A percentile compares a stretch with the other conserved stretches of the same genome.
phyloP scores from a whole-genome alignment of 2,888 invertebrate genomes.

The Steinernema hermaphroditum region DNA sequence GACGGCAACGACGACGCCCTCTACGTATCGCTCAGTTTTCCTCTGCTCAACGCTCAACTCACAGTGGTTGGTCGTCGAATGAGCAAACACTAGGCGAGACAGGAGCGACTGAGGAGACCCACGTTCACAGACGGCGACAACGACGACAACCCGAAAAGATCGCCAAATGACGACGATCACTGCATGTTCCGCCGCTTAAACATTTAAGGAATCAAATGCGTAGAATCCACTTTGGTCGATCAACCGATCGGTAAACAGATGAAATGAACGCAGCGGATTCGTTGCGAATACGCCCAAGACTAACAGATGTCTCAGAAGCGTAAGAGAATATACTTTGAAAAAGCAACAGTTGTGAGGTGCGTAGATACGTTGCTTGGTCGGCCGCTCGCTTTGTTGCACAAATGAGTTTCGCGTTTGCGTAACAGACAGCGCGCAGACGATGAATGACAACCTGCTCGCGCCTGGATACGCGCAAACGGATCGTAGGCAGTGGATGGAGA shows the following conservation, averaged over 20 bases:
- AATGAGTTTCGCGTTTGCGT: constrained; percentile 30
- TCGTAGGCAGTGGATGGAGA: constrained; percentile 18
- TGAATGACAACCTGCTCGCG: constrained; percentile 31
- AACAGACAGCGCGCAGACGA: constrained; percentile 30
- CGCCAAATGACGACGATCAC: neutral
- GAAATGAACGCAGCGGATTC: no score
- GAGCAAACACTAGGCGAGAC: constrained; percentile 31
- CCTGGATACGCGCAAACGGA: constrained; percentile 28
- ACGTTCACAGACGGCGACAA: constrained; percentile 18
- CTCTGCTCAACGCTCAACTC: constrained; percentile 28
- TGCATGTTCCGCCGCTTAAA: neutral
- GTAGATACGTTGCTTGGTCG: neutral
- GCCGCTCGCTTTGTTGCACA: constrained; percentile 18
- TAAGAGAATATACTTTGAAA: neutral
- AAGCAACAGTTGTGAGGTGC: constrained; percentile 20
- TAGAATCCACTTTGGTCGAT: no score
- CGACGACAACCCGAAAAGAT: constrained; percentile 19
- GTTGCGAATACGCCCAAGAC: no score
- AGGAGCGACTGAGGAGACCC: constrained; percentile 29
- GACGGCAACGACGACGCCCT: constrained; percentile 21
- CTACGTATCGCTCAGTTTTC: constrained; percentile 29
- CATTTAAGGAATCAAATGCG: neutral
- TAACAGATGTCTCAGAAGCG: no score
- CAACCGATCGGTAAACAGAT: no score
- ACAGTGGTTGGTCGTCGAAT: constrained; percentile 31